Evolutionary conservation across 2,797 vertebrate genomes (phyloP).

Genomic region (Eidolon dupreanum): DNA sequence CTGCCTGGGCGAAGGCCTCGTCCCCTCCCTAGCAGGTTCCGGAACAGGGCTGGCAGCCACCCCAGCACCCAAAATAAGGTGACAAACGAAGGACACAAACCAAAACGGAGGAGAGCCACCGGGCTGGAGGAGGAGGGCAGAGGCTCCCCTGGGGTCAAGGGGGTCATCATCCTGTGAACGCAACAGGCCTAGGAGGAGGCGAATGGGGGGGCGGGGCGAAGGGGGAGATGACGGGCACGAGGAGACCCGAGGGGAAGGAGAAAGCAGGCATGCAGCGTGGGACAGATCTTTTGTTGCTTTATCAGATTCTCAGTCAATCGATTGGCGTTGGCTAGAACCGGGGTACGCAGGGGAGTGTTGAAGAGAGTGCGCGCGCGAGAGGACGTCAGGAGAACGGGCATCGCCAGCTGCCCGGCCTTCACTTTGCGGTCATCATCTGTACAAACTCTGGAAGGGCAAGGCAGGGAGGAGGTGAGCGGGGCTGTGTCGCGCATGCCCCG

Average conservation of each 20-base stretch:
- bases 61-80: conserved; percentile 67
- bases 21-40: conserved; percentile 42
- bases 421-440: conserved; percentile 97
- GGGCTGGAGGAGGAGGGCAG: conserved; percentile 62
- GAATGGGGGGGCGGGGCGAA: not conserved
- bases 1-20: not conserved
- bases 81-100: conserved; percentile 58
- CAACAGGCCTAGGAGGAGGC: conserved; percentile 20
- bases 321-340: conserved; percentile 81
- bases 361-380: conserved; percentile 65
- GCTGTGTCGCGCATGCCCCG: accelerated
- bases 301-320: conserved; percentile 83
- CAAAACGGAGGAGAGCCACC: not conserved
- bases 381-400: conserved; percentile 70
- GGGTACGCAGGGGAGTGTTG: conserved; percentile 78
- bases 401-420: conserved; percentile 82
- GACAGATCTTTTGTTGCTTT: conserved; percentile 83
- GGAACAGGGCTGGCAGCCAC: conserved; percentile 61
- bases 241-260: conserved; percentile 42
- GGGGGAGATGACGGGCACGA: not conserved
- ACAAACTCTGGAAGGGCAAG: conserved; percentile 90
- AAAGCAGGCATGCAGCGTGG: conserved; percentile 82
- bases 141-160: not conserved
- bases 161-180: not conserved
- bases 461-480: accelerated